Evolutionary conservation across 2,113 vertebrate genomes (phyloP).

Genomic region (Cochlearius cochlearius): DNA sequence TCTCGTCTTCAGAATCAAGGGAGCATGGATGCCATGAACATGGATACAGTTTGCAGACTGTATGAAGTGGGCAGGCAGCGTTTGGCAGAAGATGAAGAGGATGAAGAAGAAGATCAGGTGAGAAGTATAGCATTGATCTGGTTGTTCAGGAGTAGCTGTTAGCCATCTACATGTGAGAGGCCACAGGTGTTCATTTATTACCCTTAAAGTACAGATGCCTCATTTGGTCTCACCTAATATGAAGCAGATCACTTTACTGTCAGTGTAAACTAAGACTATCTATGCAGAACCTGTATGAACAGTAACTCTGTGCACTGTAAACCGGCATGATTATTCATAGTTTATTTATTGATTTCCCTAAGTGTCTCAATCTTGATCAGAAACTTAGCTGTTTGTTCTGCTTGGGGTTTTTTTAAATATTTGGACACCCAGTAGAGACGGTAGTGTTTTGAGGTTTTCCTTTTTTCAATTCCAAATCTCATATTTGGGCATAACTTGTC

Average conservation of each 20-base stretch:
- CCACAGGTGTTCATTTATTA: not conserved
- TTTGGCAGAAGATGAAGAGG: conserved; percentile 96
- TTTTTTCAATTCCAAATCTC: not conserved
- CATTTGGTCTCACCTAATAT: not conserved
- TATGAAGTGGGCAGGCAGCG: conserved; percentile 97
- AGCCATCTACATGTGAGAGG: not conserved
- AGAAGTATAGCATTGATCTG: conserved; percentile 1
- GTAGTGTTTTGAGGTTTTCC: not conserved
- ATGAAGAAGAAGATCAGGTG: conserved; percentile 97
- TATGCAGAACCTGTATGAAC: not conserved
- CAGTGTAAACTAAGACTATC: not conserved
- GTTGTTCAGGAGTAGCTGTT: not conserved
- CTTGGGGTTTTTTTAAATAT: not conserved
- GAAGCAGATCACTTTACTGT: not conserved
- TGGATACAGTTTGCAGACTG: conserved; percentile 96
- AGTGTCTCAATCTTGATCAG: not conserved
- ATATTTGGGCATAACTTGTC: not conserved
- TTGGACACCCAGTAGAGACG: not conserved
- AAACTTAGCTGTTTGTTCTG: not conserved
- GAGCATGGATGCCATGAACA: conserved; percentile 92
- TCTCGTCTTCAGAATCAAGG: conserved; percentile 85
- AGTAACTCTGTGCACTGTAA: not conserved
- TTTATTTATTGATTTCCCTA: not conserved
- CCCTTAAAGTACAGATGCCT: not conserved
- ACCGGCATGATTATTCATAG: not conserved